These are phyloP conservation scores for Nomada ferruginata DNA, from an alignment of 2,888 invertebrate species.

Conservation along the genomic window DNA sequence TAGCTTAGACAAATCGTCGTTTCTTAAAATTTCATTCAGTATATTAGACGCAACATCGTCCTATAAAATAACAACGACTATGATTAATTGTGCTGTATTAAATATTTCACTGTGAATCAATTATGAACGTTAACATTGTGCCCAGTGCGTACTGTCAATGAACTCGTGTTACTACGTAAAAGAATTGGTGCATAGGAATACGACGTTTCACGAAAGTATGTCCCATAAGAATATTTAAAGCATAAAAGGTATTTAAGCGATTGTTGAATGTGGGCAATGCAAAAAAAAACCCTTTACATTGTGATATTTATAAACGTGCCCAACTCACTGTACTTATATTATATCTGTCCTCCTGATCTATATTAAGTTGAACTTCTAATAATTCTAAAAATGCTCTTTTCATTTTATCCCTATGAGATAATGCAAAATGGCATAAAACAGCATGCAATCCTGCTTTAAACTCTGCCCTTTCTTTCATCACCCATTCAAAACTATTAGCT, in stretches of 20 bases:
- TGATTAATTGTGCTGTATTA: not conserved
- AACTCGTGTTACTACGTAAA: slow-evolving; percentile 16
- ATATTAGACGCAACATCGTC: slow-evolving; percentile 86
- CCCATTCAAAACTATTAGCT: slow-evolving; percentile 97
- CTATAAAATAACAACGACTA: slow-evolving; percentile 74
- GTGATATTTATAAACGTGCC: slow-evolving; percentile 39
- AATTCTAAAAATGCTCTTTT: slow-evolving; percentile 95
- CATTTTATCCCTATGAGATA: slow-evolving; percentile 96
- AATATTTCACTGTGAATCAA: not conserved
- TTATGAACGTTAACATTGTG: slow-evolving; percentile 23
- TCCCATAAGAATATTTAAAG: slow-evolving; percentile 25
- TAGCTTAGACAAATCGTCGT: slow-evolving; percentile 90
- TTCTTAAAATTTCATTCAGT: slow-evolving; percentile 90
- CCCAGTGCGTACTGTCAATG: slow-evolving; percentile 5
- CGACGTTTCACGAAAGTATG: slow-evolving; percentile 1
- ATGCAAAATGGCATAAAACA: slow-evolving; percentile 94
- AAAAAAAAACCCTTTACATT: slow-evolving; percentile 24
- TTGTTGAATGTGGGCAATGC: slow-evolving; percentile 32
- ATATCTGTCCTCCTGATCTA: slow-evolving; percentile 90
- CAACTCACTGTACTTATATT: slow-evolving; percentile 79
- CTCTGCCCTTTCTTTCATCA: slow-evolving; percentile 97
- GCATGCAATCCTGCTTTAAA: slow-evolving; percentile 95
- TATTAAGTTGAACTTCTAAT: slow-evolving; percentile 93
- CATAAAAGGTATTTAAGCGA: slow-evolving; percentile 15
- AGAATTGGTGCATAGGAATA: slow-evolving; percentile 13